Evolutionary conservation across 2,888 invertebrate species (phyloP), one percentile per base, ranked within the genome.

Genomic region (Drosophila cyrtoloma): DNA sequence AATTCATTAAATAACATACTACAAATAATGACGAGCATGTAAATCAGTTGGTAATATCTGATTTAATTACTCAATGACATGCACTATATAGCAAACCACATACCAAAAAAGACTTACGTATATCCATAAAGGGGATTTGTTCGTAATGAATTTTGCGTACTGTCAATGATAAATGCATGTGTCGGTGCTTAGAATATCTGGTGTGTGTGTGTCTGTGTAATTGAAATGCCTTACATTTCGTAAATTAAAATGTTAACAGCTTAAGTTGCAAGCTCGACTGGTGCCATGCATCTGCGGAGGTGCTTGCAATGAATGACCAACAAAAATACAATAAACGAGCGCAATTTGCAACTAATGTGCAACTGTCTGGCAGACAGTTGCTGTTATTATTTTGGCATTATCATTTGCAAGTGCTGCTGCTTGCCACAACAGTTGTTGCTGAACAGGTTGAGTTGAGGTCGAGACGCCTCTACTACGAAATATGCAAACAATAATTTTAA

Each of bases 161-260:
- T 61, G 53, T 9, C 62, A 56, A 58, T 66, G 64, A 67, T 59
- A 63, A 72, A 69, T 82, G 50, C 35, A 50, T 51, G 42, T 28
- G 32, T 51, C 16, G 35, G 28, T 16, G 22, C 22, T 14, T 19
- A 33, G 16, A 42, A 63, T 44, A 44, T 6, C 50, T 51, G 19
- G 35, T 32, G 58, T 35, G 7, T 28, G 3, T 28, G 28, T 22
- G 30, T 52, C n/a, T 28, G 37, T 69, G 52, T 44, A 74, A 81
- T 81, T 82, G 70, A 88, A 78, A 75, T 88, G 50, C 66, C 59
- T 37, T 66, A 56, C 65, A 66, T 77, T 80, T 68, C 51, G 67
- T 60, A 71, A 82, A 75, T 82, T 79, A 74, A 81, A 82, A 60
- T 57, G 26, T 70, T 55, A 66, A 61, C 71, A 76, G 61, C 70